Evolutionary conservation across 2,113 vertebrate species (phyloP).

Genomic region (Paraplagusia blochii): DNA sequence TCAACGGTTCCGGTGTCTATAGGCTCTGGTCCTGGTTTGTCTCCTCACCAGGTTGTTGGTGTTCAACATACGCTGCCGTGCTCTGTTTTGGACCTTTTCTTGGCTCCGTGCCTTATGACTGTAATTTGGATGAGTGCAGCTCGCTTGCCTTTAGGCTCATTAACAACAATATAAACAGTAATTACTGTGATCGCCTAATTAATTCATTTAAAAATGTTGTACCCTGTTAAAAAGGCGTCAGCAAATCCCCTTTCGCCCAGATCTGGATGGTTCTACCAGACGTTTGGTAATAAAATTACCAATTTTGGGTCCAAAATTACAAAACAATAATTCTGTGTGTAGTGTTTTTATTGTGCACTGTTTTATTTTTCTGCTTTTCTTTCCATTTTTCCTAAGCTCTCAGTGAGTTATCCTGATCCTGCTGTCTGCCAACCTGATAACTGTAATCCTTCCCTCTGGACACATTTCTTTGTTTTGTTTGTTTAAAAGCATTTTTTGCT

Average conservation of each 20-base stretch:
- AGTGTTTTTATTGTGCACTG: slow-evolving; percentile 39
- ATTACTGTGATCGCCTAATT: slow-evolving; percentile 83
- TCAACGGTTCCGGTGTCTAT: too few species aligned
- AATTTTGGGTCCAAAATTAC: slow-evolving; percentile 70
- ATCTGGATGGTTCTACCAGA: slow-evolving; percentile 68
- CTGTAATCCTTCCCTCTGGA: slow-evolving; percentile 60
- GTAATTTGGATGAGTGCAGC: slow-evolving; percentile 81
- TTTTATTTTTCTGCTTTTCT: slow-evolving; percentile 53
- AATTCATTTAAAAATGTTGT: slow-evolving; percentile 78
- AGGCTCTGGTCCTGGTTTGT: slow-evolving; percentile 1
- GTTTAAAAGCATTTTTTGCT: slow-evolving; percentile 44
- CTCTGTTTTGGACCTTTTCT: slow-evolving; percentile 71
- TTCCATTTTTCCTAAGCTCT: slow-evolving; percentile 34
- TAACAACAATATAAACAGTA: slow-evolving; percentile 83
- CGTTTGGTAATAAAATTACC: slow-evolving; percentile 73
- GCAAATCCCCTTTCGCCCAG: slow-evolving; percentile 64
- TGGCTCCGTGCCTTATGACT: slow-evolving; percentile 76
- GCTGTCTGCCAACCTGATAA: slow-evolving; percentile 56
- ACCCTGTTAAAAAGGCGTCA: slow-evolving; percentile 61
- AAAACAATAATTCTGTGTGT: slow-evolving; percentile 56
- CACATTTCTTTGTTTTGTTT: slow-evolving; percentile 56
- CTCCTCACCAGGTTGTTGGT: slow-evolving; percentile 44
- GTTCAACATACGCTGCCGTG: slow-evolving; percentile 51
- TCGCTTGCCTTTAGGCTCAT: slow-evolving; percentile 82
- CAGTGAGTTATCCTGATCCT: slow-evolving; percentile 60